Conservation (phyloP, 2,113 vertebrate genomes). For the Muntiacus muntjak region DNA sequence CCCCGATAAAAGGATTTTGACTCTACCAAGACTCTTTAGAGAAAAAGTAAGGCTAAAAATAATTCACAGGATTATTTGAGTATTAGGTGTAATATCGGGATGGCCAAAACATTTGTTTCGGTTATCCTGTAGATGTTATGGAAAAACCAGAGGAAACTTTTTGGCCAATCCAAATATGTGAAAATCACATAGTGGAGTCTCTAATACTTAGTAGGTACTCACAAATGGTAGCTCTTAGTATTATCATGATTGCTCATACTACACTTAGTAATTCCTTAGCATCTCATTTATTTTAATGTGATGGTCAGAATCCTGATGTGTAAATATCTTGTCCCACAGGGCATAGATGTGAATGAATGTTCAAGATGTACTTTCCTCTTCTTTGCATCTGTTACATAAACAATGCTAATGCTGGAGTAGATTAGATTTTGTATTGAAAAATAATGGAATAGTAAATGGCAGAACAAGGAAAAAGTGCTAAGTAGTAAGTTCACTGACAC, state of each 20-base stretch:
- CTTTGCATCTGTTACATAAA: conserved; percentile 7
- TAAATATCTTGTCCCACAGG: neutral
- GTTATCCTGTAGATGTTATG: neutral
- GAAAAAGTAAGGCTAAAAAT: neutral
- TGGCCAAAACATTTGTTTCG: neutral
- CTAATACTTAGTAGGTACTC: neutral
- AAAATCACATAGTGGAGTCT: neutral
- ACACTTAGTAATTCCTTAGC: neutral
- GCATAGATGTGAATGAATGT: neutral
- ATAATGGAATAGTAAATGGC: conserved; percentile 24
- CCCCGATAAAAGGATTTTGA: neutral
- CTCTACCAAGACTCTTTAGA: neutral
- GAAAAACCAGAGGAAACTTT: neutral
- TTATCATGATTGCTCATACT: neutral
- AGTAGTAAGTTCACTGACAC: conserved; percentile 46
- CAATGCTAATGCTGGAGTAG: conserved; percentile 27
- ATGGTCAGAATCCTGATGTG: neutral
- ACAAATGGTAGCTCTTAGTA: neutral
- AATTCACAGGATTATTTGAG: neutral
- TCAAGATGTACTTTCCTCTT: conserved; percentile 11
- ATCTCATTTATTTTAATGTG: neutral
- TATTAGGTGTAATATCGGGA: neutral
- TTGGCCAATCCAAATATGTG: neutral
- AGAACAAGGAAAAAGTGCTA: conserved; percentile 51
- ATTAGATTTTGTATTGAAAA: conserved; percentile 48